phyloP scores from a whole-genome alignment of 2,888 invertebrate species.

The Tetragnatha montana region DNA sequence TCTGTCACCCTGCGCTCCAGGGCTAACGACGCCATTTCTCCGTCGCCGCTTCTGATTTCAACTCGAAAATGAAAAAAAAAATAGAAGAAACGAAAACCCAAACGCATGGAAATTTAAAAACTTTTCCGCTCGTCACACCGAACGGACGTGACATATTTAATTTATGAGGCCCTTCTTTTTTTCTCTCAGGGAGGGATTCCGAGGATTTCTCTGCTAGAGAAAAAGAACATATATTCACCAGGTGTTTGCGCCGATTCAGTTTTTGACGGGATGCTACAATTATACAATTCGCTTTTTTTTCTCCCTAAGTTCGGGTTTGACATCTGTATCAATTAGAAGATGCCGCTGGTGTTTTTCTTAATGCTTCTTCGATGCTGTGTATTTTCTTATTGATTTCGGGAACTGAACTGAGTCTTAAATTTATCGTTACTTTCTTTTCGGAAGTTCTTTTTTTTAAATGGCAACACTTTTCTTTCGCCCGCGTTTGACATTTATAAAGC shows the following conservation, averaged over 20 bases:
- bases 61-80: constrained; percentile 14
- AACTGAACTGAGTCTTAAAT: background rate
- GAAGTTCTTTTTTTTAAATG: too few species aligned
- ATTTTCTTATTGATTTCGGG: background rate
- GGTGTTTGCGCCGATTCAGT: constrained; percentile 19
- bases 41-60: constrained; percentile 60
- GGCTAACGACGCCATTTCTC: constrained; percentile 69
- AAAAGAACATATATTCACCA: constrained; percentile 34
- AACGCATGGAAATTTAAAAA: constrained; percentile 36
- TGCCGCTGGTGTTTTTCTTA: background rate
- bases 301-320: background rate
- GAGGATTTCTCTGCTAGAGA: background rate
- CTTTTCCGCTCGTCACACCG: constrained; percentile 34
- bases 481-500: too few species aligned
- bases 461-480: too few species aligned
- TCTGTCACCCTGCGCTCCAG: constrained; percentile 62
- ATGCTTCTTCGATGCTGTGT: background rate
- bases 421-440: too few species aligned
- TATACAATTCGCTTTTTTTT: background rate
- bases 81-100: constrained; percentile 8
- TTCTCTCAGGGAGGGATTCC: background rate
- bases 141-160: constrained; percentile 67
- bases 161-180: constrained; percentile 52
- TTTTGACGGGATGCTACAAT: background rate
- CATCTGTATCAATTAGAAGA: background rate